Evolutionary conservation across 2,797 vertebrate genomes (phyloP).

Genomic region (Manis crassicaudata): DNA sequence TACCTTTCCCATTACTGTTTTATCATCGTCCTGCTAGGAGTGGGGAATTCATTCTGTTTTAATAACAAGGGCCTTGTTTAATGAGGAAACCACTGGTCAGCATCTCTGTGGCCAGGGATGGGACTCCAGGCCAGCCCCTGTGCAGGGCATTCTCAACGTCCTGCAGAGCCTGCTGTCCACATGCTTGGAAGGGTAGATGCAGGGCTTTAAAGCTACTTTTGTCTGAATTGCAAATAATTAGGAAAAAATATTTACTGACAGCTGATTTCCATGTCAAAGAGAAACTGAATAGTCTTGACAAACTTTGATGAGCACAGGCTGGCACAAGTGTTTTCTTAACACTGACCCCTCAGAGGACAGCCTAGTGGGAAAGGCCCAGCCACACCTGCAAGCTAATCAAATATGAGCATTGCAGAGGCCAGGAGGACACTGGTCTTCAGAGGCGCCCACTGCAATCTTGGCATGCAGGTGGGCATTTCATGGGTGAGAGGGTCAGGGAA

Average conservation of each 20-base stretch:
- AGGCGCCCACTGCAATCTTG: rapidly evolving
- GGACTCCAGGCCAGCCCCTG: not conserved
- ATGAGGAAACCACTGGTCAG: constrained; percentile 49
- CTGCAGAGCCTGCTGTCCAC: rapidly evolving
- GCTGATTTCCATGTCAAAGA: not conserved
- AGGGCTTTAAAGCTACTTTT: not conserved
- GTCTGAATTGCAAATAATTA: constrained; percentile 32
- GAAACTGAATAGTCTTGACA: not conserved
- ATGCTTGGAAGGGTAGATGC: not conserved
- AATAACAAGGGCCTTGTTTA: constrained; percentile 69
- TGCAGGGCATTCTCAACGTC: rapidly evolving
- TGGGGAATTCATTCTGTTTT: constrained; percentile 77
- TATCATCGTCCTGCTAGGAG: constrained; percentile 78
- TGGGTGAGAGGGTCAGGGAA: not conserved
- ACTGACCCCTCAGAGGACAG: not conserved
- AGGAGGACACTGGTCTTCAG: rapidly evolving
- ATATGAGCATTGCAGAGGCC: rapidly evolving
- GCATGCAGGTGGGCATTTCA: rapidly evolving
- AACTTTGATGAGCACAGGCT: not conserved
- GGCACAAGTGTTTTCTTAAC: not conserved
- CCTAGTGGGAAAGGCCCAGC: not conserved
- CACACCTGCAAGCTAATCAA: not conserved
- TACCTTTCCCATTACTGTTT: constrained; percentile 84
- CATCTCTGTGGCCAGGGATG: not conserved
- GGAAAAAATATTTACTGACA: not conserved